These are phyloP conservation scores for Monarcha castaneiventris DNA, from an alignment of 2,113 vertebrate species.

Conservation along the genomic window DNA sequence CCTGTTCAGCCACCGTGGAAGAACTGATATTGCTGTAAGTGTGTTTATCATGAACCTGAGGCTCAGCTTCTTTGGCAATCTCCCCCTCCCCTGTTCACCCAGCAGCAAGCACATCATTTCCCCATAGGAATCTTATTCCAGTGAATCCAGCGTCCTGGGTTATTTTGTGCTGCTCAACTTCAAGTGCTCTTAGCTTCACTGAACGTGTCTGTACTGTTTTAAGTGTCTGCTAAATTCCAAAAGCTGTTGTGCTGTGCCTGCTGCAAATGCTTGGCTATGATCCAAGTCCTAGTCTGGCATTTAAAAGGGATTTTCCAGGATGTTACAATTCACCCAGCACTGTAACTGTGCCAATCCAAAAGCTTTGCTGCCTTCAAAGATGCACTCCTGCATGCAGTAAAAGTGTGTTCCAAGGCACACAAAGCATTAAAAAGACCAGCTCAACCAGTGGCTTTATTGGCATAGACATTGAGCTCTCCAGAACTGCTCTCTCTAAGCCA, in stretches of 20 bases:
- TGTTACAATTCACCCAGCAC: slow-evolving; percentile 40
- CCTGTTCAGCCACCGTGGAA: not conserved
- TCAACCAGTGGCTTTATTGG: slow-evolving; percentile 5
- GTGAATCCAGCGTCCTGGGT: not conserved
- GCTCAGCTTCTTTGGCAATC: not conserved
- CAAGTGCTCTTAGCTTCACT: slow-evolving; percentile 36
- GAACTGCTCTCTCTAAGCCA: not conserved
- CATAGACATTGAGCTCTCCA: not conserved
- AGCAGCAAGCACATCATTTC: not conserved
- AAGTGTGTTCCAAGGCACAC: slow-evolving; percentile 18
- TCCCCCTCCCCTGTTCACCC: not conserved
- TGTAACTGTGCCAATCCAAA: slow-evolving; percentile 36
- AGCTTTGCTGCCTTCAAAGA: slow-evolving; percentile 47
- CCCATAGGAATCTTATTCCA: not conserved
- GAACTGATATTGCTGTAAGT: not conserved
- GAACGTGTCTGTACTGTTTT: not conserved
- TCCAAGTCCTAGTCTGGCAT: slow-evolving; percentile 59
- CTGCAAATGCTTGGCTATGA: slow-evolving; percentile 36
- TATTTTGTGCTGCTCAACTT: slow-evolving; percentile 34
- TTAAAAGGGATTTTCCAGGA: slow-evolving; percentile 63
- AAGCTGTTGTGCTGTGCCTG: slow-evolving; percentile 48
- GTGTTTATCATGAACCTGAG: not conserved
- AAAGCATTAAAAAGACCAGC: not conserved
- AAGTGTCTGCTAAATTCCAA: slow-evolving; percentile 47
- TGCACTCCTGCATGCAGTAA: not conserved